phyloP scores from a whole-genome alignment of 2,797 vertebrate species.

The Champsocephalus esox region DNA sequence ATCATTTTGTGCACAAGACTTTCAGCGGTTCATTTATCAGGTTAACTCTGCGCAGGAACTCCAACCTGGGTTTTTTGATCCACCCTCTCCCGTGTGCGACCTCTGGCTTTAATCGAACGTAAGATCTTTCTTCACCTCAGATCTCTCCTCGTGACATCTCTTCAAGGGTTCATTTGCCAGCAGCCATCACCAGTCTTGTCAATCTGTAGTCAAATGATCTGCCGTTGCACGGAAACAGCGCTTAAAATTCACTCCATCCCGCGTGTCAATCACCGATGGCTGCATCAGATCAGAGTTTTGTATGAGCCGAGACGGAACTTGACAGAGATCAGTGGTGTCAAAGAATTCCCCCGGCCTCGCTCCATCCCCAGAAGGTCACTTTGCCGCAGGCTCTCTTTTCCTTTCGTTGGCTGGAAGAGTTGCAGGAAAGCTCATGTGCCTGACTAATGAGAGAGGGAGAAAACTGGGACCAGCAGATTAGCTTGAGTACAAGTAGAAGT shows the following conservation, averaged over 20 bases:
- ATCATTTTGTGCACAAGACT: slow-evolving; percentile 34
- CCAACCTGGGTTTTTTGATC: slow-evolving; percentile 51
- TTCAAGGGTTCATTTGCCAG: slow-evolving; percentile 70
- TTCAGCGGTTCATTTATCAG: slow-evolving; percentile 47
- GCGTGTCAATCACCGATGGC: slow-evolving; percentile 75
- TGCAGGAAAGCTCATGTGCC: slow-evolving; percentile 67
- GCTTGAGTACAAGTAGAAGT: neutral
- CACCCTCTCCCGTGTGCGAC: slow-evolving; percentile 34
- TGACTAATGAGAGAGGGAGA: slow-evolving; percentile 77
- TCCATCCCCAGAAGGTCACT: slow-evolving; percentile 85
- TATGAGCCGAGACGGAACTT: slow-evolving; percentile 68
- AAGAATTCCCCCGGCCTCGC: slow-evolving; percentile 77
- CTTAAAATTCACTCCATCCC: slow-evolving; percentile 72
- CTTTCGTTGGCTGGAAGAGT: slow-evolving; percentile 69
- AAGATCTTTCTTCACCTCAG: slow-evolving; percentile 61
- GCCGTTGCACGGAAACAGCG: slow-evolving; percentile 35
- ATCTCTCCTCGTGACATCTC: slow-evolving; percentile 54
- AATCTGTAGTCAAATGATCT: slow-evolving; percentile 68
- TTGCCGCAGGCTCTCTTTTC: slow-evolving; percentile 77
- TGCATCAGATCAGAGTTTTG: slow-evolving; percentile 80
- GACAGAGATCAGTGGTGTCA: slow-evolving; percentile 79
- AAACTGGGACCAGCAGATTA: slow-evolving; percentile 47
- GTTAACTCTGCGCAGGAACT: slow-evolving; percentile 29
- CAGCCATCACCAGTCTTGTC: slow-evolving; percentile 65
- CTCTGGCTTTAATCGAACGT: slow-evolving; percentile 54